Evolutionary conservation across 2,797 vertebrate genomes (phyloP), one percentile per base, ranked within the genome.

Genomic region (Tiaroga cobitis): DNA sequence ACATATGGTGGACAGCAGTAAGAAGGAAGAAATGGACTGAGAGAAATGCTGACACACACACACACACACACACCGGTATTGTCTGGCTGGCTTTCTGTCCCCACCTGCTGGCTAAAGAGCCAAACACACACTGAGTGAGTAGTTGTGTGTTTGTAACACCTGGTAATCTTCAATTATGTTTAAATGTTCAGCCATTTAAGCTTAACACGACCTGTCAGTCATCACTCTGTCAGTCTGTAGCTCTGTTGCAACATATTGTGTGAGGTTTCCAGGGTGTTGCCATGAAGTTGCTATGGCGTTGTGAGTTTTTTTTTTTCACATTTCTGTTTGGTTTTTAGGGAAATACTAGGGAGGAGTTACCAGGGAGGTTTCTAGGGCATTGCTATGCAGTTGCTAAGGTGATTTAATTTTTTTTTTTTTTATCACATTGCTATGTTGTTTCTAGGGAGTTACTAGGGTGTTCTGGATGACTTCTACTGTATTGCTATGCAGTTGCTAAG

Each of bases 91-190:
- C 93, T 92, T 93, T 83, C 90, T 94, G 93, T 94, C 94, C 93
- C 94, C 95, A 94, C 94, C 95, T 95, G 92, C 94, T 94, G 94
- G 94, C 92, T 92, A 88, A 88, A 93, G 92, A 91, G 87, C 87
- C 87, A 85, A 84, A 92, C 88, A 89, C 92, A 89, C 88, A 92
- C 90, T 92, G 89, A 87, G 92, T 89, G 92, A 92, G 89, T 89
- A 90, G 91, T 92, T 89, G 88, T 90, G 90, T 93, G 91, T 93
- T 76, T 59, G 80, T 70, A 72, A 72, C 85, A 87, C 89, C 87
- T 87, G 81, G 39, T 82, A 63, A 65, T 82, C 81, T 82, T 82
- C 56, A 74, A 74, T 82, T 74, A 82, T 61, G 59, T 61, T 74
- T 89, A 92, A 91, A 89, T 89, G 80, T 69, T 87, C 56, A 70